Evolutionary conservation across 2,113 vertebrate species (phyloP).

Genomic region (Myiagra hebetior): DNA sequence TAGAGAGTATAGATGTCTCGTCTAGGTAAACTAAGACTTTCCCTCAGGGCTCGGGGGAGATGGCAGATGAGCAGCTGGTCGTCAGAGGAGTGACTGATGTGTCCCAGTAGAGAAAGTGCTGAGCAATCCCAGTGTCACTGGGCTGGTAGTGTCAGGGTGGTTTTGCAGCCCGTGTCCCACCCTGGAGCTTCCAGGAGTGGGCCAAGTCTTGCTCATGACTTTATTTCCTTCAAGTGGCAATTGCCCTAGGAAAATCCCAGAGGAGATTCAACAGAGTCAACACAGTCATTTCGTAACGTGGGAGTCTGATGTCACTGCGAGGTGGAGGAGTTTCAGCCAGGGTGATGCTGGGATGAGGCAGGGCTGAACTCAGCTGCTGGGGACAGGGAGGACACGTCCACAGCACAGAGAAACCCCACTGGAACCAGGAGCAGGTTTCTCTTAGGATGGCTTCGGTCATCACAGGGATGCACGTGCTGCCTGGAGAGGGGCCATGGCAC

Average conservation of each 20-base stretch:
- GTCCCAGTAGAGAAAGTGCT: not conserved
- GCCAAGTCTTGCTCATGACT: not conserved
- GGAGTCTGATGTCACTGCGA: constrained; percentile 12
- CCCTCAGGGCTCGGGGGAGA: not conserved
- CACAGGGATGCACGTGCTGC: rapidly evolving
- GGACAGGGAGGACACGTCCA: not conserved
- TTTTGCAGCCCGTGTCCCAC: not conserved
- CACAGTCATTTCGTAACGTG: not conserved
- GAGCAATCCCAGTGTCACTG: not conserved
- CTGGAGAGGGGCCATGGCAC: not conserved
- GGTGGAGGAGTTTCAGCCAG: constrained; percentile 20
- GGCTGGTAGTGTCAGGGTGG: not conserved
- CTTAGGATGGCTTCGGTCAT: rapidly evolving
- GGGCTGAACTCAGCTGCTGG: not conserved
- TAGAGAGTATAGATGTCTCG: not conserved
- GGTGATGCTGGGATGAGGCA: not conserved
- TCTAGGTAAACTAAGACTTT: not conserved
- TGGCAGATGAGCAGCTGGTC: not conserved
- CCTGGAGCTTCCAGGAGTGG: not conserved
- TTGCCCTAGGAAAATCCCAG: not conserved
- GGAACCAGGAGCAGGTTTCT: not conserved
- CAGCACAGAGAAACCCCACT: not conserved
- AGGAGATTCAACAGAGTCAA: not conserved
- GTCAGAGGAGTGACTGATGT: not conserved
- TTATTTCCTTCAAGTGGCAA: not conserved